phyloP scores from a whole-genome alignment of 1,140 invertebrate genomes.

The Tenebrio molitor region DNA sequence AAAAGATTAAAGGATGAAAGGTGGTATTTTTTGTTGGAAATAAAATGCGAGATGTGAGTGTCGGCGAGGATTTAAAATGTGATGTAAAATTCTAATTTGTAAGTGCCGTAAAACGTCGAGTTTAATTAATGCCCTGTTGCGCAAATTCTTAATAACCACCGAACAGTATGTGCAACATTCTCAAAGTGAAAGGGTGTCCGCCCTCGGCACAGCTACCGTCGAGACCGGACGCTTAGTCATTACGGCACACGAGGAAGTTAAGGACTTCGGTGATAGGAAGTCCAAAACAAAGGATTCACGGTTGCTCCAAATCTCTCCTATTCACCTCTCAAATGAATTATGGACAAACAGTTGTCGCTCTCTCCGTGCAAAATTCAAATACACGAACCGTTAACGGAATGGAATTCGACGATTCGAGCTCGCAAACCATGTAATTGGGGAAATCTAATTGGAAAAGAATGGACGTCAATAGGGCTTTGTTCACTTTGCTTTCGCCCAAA shows the following conservation, averaged over 20 bases:
- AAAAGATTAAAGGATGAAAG: too few relatives aligned
- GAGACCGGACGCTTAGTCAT: constrained; percentile 14
- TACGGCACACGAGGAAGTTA: constrained; percentile 27
- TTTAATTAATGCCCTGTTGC: too few relatives aligned
- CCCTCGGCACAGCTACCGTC: neutral
- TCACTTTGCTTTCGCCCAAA: constrained; percentile 21
- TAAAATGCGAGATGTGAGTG: too few relatives aligned
- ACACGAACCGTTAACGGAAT: constrained; percentile 38
- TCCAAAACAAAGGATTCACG: constrained; percentile 37
- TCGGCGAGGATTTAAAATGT: too few relatives aligned
- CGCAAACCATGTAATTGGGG: constrained; percentile 33
- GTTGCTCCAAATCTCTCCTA: constrained; percentile 38
- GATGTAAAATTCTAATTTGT: too few relatives aligned
- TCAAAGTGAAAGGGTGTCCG: too few relatives aligned
- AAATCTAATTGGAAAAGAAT: constrained; percentile 28
- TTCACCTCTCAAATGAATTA: constrained; percentile 40
- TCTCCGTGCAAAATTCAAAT: constrained; percentile 36
- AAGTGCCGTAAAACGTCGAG: too few relatives aligned
- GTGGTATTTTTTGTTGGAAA: too few relatives aligned
- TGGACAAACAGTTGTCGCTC: constrained; percentile 39
- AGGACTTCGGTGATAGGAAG: constrained; percentile 30
- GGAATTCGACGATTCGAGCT: constrained; percentile 30
- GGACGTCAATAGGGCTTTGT: constrained; percentile 11
- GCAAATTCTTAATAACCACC: too few relatives aligned
- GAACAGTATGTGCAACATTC: too few relatives aligned